Evolutionary conservation across 2,888 invertebrate species (phyloP), one percentile per base, ranked within the genome.

Genomic region (Drosophila dives): DNA sequence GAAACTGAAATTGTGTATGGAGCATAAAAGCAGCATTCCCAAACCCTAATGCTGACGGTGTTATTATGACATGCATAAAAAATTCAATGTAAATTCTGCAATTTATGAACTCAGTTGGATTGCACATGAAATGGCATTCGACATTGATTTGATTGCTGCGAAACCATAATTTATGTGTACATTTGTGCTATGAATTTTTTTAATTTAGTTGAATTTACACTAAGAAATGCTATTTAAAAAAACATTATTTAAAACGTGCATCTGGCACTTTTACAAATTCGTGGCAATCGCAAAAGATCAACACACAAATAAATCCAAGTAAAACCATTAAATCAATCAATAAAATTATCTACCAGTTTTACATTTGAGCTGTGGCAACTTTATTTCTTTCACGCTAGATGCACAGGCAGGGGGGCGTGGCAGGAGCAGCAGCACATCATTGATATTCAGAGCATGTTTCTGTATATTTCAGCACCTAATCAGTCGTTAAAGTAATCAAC

Each of bases 401-500:
- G 17, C 23, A 36, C 34, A 15, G 8, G 26, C 26, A 26, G 26
- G 4, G 26, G 26, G 26, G 26, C 4, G 26, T 26, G 26, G 29
- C 15, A 45, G 42, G 20, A 45, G 3, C 20, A 45, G 12, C 17
- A 20, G 33, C 51, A 62, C 54, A 74, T 77, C 80, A 77, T 77
- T 77, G 77, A 64, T 77, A 77, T 77, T 75, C 77, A 80, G 67
- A 40, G 64, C 77, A 64, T 64, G 72, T 67, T 62, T 61, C 51
- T 62, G 66, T 66, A 72, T 80, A 76, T 77, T 80, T 77, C 80
- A 59, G 80, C 77, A 77, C 77, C 71, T 74, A 74, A 74, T 71
- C 84, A 72, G 65, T 81, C 82, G 69, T 81, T 84, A 84, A 73
- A 76, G 76, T 73, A 87, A 79, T 83, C 85, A 85, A 77, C 80